A percentile compares a stretch with the other conserved stretches of the same genome.
These are phyloP conservation scores for Tympanuchus pallidicinctus DNA, from an alignment of 2,113 vertebrate genomes.

Conservation along the genomic window DNA sequence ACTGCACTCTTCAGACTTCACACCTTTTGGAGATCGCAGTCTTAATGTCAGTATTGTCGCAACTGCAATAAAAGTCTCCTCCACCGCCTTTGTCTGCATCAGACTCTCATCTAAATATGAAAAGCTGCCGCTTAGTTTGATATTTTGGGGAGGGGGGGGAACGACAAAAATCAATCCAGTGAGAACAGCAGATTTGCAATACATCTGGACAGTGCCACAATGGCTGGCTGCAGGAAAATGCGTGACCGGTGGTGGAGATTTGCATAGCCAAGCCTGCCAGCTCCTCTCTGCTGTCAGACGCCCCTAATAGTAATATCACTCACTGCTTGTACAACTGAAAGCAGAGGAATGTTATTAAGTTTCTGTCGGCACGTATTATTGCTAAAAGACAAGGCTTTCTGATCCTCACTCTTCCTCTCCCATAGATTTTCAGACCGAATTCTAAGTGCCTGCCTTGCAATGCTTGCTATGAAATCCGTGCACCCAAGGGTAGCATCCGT, in stretches of 20 bases:
- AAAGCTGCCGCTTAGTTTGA: neutral
- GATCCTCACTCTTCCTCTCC: neutral
- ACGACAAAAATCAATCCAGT: neutral
- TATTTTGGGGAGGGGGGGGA: neutral
- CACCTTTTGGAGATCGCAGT: neutral
- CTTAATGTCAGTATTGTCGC: neutral
- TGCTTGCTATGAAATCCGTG: neutral
- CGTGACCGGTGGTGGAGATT: fast-evolving
- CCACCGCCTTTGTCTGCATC: neutral
- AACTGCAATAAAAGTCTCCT: neutral
- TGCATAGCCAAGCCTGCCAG: neutral
- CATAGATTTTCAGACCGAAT: neutral
- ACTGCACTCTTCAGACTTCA: neutral
- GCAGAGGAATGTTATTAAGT: neutral
- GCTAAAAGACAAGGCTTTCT: neutral
- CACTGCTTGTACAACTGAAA: neutral
- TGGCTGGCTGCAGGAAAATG: neutral
- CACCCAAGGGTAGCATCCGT: neutral
- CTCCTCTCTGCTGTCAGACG: neutral
- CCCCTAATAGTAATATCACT: neutral
- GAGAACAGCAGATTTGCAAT: neutral
- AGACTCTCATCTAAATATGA: neutral
- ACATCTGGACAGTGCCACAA: neutral
- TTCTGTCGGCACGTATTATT: neutral
- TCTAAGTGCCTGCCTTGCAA: neutral